These are phyloP conservation scores for Thymallus thymallus DNA, from an alignment of 2,113 vertebrate species.

Conservation along the genomic window DNA sequence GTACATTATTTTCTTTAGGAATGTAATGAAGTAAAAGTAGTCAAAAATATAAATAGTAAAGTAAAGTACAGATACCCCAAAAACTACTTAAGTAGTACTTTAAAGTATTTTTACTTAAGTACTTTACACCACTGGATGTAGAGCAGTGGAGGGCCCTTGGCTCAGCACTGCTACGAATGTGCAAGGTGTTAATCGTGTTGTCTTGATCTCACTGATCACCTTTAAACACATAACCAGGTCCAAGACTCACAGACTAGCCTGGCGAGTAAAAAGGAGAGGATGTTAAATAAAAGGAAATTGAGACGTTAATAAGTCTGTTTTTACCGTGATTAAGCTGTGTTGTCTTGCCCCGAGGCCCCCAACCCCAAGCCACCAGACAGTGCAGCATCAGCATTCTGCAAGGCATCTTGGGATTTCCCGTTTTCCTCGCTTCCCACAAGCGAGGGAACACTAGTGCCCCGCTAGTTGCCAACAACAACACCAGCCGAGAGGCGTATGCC, in stretches of 20 bases:
- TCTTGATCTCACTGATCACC: constrained; percentile 22
- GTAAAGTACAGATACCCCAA: no score
- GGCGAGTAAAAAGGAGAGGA: neutral
- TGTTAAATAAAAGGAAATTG: neutral
- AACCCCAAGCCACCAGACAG: constrained; percentile 7
- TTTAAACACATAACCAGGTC: constrained; percentile 26
- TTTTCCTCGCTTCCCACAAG: constrained; percentile 26
- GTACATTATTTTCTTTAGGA: no score
- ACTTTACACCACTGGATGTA: neutral
- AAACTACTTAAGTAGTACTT: no score
- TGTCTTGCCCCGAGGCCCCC: neutral
- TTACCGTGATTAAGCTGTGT: neutral
- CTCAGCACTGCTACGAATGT: constrained; percentile 20
- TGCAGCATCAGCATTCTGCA: constrained; percentile 58
- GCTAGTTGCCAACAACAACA: constrained; percentile 55
- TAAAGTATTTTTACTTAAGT: no score
- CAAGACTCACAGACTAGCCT: constrained; percentile 1
- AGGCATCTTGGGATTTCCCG: constrained; percentile 48
- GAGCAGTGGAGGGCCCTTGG: neutral
- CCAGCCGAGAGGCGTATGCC: constrained; percentile 37
- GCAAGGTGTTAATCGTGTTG: constrained; percentile 8
- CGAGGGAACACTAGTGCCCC: neutral
- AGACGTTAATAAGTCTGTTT: neutral
- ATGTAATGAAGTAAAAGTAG: no score
- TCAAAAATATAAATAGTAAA: no score